Evolutionary conservation across 2,797 vertebrate genomes (phyloP), one percentile per base, ranked within the genome.

Genomic region (Semotilus atromaculatus): DNA sequence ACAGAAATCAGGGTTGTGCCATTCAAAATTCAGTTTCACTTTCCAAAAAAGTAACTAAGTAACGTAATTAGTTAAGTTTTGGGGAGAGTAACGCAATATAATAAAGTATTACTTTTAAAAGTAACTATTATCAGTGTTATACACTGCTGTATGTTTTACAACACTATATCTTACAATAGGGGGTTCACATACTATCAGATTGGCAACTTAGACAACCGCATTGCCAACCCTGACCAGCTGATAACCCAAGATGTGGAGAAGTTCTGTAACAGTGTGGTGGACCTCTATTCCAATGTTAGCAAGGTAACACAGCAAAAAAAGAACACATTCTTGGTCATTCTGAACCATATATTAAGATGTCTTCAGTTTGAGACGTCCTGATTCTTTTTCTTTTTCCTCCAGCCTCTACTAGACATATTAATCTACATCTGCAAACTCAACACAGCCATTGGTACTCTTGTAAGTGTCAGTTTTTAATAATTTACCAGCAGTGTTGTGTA

Each of bases 161-260:
- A 14, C 55, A 31, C 70, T 79, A 38, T 77, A 23, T 73, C 60
- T 53, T 81, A 86, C 16, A 91, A 88, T 88, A 97, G 96, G 91
- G 85, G 95, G 58, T 96, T 95, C 74, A 97, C 96, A 0, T 97
- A 96, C 87, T 97, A 97, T 90, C 97, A 96, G 93, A 96, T 97
- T 94, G 96, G 96, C 86, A 97, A 97, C 90, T 90, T 97, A 88
- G 96, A 97, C 91, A 97, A 96, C 89, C 96, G 96, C 88, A 96
- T 97, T 91, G 94, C 95, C 62, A 97, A 97, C 89, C 94, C 96
- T 64, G 96, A 97, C 91, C 96, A 97, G 85, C 94, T 97, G 31
- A 95, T 97, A 64, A 97, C 96, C 9, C 96, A 97, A 90, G 96
- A 97, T 40, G 96, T 97, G 82, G 96, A 97, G 91, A 96, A 94